phyloP scores from a whole-genome alignment of 2,888 invertebrate genomes.

The Schrankia costaestrigalis region DNA sequence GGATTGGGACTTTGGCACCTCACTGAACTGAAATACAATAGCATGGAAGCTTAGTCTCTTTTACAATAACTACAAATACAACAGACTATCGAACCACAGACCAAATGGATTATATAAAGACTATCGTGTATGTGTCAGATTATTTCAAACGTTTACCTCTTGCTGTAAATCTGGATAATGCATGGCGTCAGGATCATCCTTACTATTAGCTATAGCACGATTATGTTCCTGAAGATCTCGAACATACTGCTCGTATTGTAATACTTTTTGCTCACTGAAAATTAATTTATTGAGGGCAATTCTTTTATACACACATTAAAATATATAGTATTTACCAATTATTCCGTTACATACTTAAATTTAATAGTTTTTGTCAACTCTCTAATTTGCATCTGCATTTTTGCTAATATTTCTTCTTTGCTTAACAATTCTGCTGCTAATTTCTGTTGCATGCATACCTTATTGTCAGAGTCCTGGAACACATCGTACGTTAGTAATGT shows the following conservation, averaged over 20 bases:
- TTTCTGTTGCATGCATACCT: conserved; percentile 71
- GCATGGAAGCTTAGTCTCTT: too few species aligned
- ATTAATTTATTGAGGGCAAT: conserved; percentile 1
- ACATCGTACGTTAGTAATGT: not conserved
- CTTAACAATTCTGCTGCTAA: conserved; percentile 69
- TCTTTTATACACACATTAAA: not conserved
- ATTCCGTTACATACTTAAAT: conserved; percentile 51
- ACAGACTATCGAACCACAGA: too few species aligned
- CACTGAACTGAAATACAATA: too few species aligned
- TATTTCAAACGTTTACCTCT: conserved; percentile 60
- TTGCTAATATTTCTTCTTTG: conserved; percentile 68
- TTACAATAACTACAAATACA: too few species aligned
- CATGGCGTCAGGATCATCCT: conserved; percentile 49
- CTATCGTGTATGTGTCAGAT: too few species aligned
- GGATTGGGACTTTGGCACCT: too few species aligned
- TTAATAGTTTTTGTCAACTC: conserved; percentile 68
- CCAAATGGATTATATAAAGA: too few species aligned
- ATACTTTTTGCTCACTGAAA: conserved; percentile 70
- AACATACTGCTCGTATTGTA: conserved; percentile 68
- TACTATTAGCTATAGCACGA: conserved; percentile 45
- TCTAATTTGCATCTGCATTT: conserved; percentile 69
- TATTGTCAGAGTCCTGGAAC: conserved; percentile 66
- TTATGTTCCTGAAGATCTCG: conserved; percentile 57
- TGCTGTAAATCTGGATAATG: conserved; percentile 65
- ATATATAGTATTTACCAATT: conserved; percentile 3